Conservation (phyloP, 2,113 vertebrate genomes). For the Tautogolabrus adspersus region DNA sequence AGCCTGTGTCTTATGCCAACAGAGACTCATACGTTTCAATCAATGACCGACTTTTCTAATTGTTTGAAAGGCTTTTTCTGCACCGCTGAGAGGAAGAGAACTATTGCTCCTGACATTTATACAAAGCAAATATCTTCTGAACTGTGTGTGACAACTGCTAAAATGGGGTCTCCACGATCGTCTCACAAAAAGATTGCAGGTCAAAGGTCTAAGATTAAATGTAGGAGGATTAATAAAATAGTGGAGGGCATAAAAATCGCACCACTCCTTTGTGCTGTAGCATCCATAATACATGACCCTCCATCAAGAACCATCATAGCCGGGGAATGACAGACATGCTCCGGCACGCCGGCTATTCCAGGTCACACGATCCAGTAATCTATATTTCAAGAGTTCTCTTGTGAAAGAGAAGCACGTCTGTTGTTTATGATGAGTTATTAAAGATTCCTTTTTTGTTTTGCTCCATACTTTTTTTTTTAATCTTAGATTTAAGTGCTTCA, state of each 20-base stretch:
- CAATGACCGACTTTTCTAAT: slow-evolving; percentile 84
- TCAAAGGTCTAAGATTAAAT: slow-evolving; percentile 63
- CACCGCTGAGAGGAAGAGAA: slow-evolving; percentile 61
- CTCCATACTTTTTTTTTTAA: slow-evolving; percentile 69
- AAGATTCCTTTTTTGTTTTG: slow-evolving; percentile 77
- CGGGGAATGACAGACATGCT: slow-evolving; percentile 42
- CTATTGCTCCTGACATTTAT: slow-evolving; percentile 51
- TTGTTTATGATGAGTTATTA: slow-evolving; percentile 75
- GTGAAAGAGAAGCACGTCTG: slow-evolving; percentile 60
- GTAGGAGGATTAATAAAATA: slow-evolving; percentile 77
- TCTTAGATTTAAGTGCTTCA: slow-evolving; percentile 80
- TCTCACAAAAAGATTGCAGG: slow-evolving; percentile 45
- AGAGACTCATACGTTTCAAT: slow-evolving; percentile 80
- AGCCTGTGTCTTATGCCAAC: slow-evolving; percentile 75
- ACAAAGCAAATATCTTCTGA: slow-evolving; percentile 13
- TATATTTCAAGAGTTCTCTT: slow-evolving; percentile 83
- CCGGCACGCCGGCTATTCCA: slow-evolving; percentile 73
- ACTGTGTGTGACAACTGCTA: slow-evolving; percentile 1
- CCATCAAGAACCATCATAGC: slow-evolving; percentile 84
- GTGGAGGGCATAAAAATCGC: slow-evolving; percentile 40
- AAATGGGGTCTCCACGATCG: not conserved
- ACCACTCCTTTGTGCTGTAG: slow-evolving; percentile 54
- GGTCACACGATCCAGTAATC: slow-evolving; percentile 83
- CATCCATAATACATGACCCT: slow-evolving; percentile 91
- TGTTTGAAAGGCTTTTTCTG: slow-evolving; percentile 82